A percentile compares a stretch with the other conserved stretches of the same genome.
These are phyloP conservation scores for Carcina quercana DNA, from an alignment of 2,888 invertebrate genomes.

Conservation along the genomic window DNA sequence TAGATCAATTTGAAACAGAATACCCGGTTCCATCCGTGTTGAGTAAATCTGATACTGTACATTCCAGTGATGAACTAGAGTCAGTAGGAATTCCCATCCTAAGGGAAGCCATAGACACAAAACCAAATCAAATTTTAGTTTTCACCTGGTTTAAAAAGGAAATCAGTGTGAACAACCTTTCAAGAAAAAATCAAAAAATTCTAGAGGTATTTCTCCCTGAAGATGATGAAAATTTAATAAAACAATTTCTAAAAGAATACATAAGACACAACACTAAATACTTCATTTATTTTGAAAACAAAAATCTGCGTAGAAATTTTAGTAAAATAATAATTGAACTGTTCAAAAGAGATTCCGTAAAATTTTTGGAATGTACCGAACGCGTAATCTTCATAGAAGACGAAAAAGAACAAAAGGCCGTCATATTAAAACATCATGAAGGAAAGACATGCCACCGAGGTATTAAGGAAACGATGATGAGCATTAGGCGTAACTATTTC, in stretches of 20 bases:
- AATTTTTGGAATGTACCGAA: constrained; percentile 21
- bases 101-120: constrained; percentile 12
- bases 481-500: constrained; percentile 16
- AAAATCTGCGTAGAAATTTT: constrained; percentile 10
- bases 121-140: constrained; percentile 16
- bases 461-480: constrained; percentile 17
- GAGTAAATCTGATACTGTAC: constrained; percentile 2
- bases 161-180: constrained; percentile 7
- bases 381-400: constrained; percentile 12
- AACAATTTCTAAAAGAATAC: constrained; percentile 14
- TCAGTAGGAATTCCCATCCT: constrained; percentile 8
- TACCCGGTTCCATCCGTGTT: neutral
- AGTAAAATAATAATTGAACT: constrained; percentile 8
- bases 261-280: constrained; percentile 10
- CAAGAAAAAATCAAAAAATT: constrained; percentile 6
- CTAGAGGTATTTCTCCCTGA: constrained; percentile 8
- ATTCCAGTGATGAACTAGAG: constrained; percentile 3
- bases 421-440: constrained; percentile 16
- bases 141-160: constrained; percentile 6
- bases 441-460: constrained; percentile 21
- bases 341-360: constrained; percentile 16
- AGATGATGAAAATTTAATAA: constrained; percentile 10
- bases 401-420: constrained; percentile 14
- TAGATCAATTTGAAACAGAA: neutral
- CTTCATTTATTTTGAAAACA: constrained; percentile 18